Evolutionary conservation across 2,888 invertebrate species (phyloP).

Genomic region (Lasioglossum villosulum): DNA sequence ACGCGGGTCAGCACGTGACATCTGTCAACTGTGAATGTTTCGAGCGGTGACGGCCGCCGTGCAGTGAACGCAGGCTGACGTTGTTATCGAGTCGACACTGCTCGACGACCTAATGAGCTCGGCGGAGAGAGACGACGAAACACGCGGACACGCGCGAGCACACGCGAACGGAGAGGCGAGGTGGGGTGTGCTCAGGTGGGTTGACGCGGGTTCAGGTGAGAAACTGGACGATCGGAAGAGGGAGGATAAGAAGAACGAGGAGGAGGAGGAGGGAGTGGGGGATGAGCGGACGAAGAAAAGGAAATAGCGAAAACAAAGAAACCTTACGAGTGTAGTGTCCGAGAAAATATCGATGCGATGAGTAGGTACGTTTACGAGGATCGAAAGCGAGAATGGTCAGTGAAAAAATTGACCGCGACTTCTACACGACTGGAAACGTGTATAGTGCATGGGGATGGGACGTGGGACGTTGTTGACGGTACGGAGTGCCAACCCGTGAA

Average conservation of each 20-base stretch:
- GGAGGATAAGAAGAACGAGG: background rate
- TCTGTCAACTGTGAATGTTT: conserved; percentile 82
- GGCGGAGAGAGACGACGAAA: conserved; percentile 31
- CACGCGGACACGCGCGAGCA: background rate
- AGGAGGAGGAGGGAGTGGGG: conserved; percentile 30
- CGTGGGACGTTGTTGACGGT: conserved; percentile 62
- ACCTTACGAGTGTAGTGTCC: background rate
- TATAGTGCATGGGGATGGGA: background rate
- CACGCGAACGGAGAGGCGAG: background rate
- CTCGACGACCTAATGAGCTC: conserved; percentile 67
- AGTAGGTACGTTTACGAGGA: background rate
- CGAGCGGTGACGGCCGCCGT: conserved; percentile 74
- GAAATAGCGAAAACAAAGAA: background rate
- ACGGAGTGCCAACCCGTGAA: conserved; percentile 50
- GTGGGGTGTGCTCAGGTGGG: background rate
- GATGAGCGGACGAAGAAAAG: conserved; percentile 21
- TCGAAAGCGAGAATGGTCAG: background rate
- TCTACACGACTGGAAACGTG: background rate
- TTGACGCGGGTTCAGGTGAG: background rate
- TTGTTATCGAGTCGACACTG: conserved; percentile 73
- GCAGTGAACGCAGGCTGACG: conserved; percentile 64
- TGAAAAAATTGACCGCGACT: background rate
- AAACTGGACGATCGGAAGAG: background rate
- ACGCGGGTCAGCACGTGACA: conserved; percentile 80
- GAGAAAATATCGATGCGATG: background rate